Base-by-base conservation (phyloP, 2,113 vertebrate genomes). In the Tilapia sparmanii region DNA sequence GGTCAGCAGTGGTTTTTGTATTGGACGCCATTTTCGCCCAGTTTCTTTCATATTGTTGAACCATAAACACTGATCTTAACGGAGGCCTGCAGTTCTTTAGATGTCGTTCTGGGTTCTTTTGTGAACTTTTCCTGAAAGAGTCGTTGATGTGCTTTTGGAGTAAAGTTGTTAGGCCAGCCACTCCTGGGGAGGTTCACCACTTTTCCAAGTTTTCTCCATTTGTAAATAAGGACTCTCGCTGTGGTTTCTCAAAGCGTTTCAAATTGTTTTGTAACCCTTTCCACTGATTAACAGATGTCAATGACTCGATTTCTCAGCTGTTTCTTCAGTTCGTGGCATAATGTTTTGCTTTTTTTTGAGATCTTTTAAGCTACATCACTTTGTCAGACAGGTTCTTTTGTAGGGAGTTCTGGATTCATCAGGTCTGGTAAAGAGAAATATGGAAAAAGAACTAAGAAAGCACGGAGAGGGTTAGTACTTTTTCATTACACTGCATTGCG, bases 111-210 rank as follows among this genome's bases (percentile, higher is more conserved):
- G 61, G 2, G 61, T 66, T 66, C 33, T 66, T 66, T 38, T 71
- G 35, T 71, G 35, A 42, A 22, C 35, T 63, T 63, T 18, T 40
- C 35, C 63, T 68, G 35, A 15, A 40, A 40, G 4, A 68, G 11
- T 68, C 1, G 2, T 68, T 40, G 35, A 40, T 71, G 5, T 42
- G 1, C 66, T 71, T 42, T 42, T 42, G n/a, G 35, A 71, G 2
- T 0, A 24, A 38, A 68, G 33, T 38, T 68, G 33, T 68, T 8
- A 38, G 61, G 19, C 33, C 61, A 66, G 10, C 33, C 7, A 38
- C 19, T 22, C 0, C 61, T 66, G 0, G 63, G 63, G 19, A 68
- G 33, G 11, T 68, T 68, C 19, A 38, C 0, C 11, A n/a, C 33
- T 38, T 38, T 13, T 38, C 61, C 61, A 38, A 8, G 11, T 38